Base-by-base conservation (phyloP, 2,113 vertebrate genomes). In the Platysternon megacephalum region DNA sequence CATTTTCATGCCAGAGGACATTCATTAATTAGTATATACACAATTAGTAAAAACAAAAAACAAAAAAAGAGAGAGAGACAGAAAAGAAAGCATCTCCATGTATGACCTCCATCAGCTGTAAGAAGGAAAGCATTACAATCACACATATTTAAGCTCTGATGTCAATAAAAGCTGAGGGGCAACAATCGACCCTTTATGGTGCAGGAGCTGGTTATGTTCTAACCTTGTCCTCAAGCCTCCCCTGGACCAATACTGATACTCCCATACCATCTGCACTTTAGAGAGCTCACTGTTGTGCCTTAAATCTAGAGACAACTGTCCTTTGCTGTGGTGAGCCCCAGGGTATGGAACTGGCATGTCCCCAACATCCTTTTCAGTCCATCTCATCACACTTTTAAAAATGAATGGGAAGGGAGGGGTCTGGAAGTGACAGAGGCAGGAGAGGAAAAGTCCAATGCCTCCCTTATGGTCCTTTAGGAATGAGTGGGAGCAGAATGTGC, bases 11-110 rank as follows among this genome's bases (percentile, higher is more conserved):
- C n/a, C 89, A 90, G 65, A 88, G 85, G 86, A 95, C 79, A 8
- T 48, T 94, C 80, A 90, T 83, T 94, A 51, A 97, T 91, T 97
- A 95, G 89, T 94, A 91, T 48, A 81, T 95, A 97, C 95, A 93
- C 56, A 93, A 92, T 78, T 86, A 39, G 92, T 88, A 97, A 89
- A 81, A 87, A 93, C 94, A 95, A 95, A 96, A 96, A 61, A 96
- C 21, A 90, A 84, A 39, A 39, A 39, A 21, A 39, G 6, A 17
- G 35, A 9, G 48, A 28, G 58, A 83, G 92, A 78, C 58, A 72
- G 86, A 95, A 93, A 82, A 35, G 74, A 44, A 29, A 85, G 82
- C 61, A 95, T 91, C 85, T 92, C 82, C 82, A 95, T 61, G 86
- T 55, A 79, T 39, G 91, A 96, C 61, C 88, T 46, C 44, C 87